Conservation (phyloP, 1,140 invertebrate genomes). For the Drosophila micromelanica region DNA sequence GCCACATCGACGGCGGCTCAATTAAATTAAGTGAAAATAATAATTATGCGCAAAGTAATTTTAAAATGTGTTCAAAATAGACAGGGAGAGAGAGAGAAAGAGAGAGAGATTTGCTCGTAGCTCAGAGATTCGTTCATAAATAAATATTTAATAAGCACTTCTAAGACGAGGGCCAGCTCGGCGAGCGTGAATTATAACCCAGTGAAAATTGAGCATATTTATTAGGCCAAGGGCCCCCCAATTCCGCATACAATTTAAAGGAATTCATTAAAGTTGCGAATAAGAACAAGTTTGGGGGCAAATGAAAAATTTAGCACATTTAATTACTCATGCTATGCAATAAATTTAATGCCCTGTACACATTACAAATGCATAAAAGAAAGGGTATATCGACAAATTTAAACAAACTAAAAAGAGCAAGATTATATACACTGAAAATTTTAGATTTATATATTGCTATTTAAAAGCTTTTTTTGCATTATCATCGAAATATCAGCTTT, state of each 20-base stretch:
- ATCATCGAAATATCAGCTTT: too few relatives aligned
- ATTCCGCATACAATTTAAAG: background rate
- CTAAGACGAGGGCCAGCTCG: conserved; percentile 28
- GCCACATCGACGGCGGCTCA: conserved; percentile 34
- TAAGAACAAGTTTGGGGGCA: too few relatives aligned
- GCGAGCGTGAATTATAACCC: conserved; percentile 26
- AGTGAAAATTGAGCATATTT: conserved; percentile 21
- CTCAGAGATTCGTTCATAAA: conserved; percentile 32
- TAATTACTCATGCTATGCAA: background rate
- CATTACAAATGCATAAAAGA: too few relatives aligned
- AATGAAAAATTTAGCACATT: background rate
- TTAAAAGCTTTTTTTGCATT: too few relatives aligned
- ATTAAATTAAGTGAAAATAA: conserved; percentile 77
- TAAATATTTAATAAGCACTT: conserved; percentile 50
- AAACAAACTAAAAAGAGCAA: too few relatives aligned
- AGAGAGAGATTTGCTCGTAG: too few relatives aligned
- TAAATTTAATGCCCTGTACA: too few relatives aligned
- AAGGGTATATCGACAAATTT: too few relatives aligned
- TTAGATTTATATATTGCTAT: too few relatives aligned
- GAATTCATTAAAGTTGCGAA: conserved; percentile 1
- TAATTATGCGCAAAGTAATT: conserved; percentile 65
- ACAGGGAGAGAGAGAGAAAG: background rate
- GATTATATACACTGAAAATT: too few relatives aligned
- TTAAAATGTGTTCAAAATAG: conserved; percentile 20
- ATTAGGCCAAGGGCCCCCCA: conserved; percentile 15